Evolutionary conservation across 92 coral and sea anemone species (phyloP), one percentile per base, ranked within the genome.

Genomic region (Palythoa heliodiscus): DNA sequence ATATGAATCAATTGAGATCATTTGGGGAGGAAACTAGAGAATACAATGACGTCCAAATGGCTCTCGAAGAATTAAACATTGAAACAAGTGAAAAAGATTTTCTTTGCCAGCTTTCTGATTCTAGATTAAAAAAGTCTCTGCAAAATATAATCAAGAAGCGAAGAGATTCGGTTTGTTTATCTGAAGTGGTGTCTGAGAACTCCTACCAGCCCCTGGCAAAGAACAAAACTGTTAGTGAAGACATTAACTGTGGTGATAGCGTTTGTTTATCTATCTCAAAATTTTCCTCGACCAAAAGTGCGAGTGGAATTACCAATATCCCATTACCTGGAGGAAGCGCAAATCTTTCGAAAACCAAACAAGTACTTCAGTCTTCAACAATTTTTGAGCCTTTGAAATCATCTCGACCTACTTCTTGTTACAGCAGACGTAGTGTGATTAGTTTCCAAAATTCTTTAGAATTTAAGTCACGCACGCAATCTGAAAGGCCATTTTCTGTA

Each of bases 121-220:
- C 87, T 5, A 84, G 83, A 52, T 73, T 94, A 40, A 94, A 86
- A 68, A 86, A 85, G 29, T 94, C 98, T 24, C 57, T 94, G 84
- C 89, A 88, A 90, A 94, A 90, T 70, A 94, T 94, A 47, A 83
- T 94, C 3, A 82, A 76, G 80, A 77, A 88, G n/a, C 87, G 95
- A 5, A 77, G 83, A 83, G 93, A 85, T 53, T 88, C 87, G 6
- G 87, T 90, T 23, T 70, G 88, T 11, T 74, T 94, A 16, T 70
- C 87, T 20, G 87, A 79, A 54, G 57, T 24, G 6, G 66, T 54
- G 37, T 53, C 64, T 16, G 67, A 76, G 11, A 53, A 54, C 50
- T 70, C 89, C 25, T 54, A 16, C 68, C 12, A 55, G 1, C 63
- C 81, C 39, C 37, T 25, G n/a, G 5, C 25, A 52, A 25, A 24